Percentiles rank a stretch among this genome's conserved stretches.
Conservation (phyloP, 1,140 invertebrate species). For the Drosophila chauvacae region DNA sequence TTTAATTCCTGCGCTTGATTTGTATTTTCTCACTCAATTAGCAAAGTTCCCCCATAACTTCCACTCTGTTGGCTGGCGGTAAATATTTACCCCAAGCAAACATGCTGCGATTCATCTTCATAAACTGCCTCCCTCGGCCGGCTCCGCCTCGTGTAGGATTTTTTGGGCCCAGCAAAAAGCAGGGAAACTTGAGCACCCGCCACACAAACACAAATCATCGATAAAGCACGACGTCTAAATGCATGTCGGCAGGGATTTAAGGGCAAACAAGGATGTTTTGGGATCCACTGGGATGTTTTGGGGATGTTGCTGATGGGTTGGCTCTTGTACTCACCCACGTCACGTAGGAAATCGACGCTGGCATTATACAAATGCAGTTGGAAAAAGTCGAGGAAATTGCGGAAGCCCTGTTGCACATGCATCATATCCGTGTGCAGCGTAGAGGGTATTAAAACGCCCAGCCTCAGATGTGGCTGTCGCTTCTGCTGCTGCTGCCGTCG, state of each 20-base stretch:
- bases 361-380: slow-evolving; percentile 71
- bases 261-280: slow-evolving; percentile 20
- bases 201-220: slow-evolving; percentile 34
- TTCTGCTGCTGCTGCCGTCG: slow-evolving; percentile 37
- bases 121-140: slow-evolving; percentile 29
- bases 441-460: slow-evolving; percentile 75
- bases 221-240: slow-evolving; percentile 48
- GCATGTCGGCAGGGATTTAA: slow-evolving; percentile 45
- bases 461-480: slow-evolving; percentile 43
- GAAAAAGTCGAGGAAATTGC: slow-evolving; percentile 77
- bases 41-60: slow-evolving; percentile 46
- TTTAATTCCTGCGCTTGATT: slow-evolving; percentile 32
- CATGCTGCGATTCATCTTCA: slow-evolving; percentile 49
- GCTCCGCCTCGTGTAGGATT: slow-evolving; percentile 3
- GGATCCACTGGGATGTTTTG: slow-evolving; percentile 1
- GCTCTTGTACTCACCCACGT: slow-evolving; percentile 72
- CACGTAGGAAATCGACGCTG: slow-evolving; percentile 74
- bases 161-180: slow-evolving; percentile 4
- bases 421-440: slow-evolving; percentile 68
- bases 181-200: slow-evolving; percentile 23
- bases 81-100: slow-evolving; percentile 39
- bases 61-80: slow-evolving; percentile 16
- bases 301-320: slow-evolving; percentile 14
- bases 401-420: slow-evolving; percentile 79
- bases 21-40: slow-evolving; percentile 40